These are phyloP conservation scores for Chloroceryle inda DNA, from an alignment of 2,797 vertebrate genomes.

Conservation along the genomic window DNA sequence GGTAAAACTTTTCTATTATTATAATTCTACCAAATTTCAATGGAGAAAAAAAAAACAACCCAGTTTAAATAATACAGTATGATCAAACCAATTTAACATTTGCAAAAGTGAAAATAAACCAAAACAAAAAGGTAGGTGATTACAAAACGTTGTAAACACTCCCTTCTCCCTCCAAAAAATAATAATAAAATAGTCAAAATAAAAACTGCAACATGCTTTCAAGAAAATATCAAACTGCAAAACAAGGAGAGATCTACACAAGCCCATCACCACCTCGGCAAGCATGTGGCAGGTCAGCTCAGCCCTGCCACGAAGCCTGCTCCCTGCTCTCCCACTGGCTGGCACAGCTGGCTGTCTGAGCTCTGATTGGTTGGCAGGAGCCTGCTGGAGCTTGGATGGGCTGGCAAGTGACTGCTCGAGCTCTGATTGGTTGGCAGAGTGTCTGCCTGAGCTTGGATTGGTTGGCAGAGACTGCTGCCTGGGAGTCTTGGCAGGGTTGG, in stretches of 20 bases:
- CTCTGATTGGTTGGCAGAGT: constrained; percentile 28
- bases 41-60: constrained; percentile 22
- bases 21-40: constrained; percentile 60
- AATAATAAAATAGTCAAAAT: constrained; percentile 59
- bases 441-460: background rate
- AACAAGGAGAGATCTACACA: constrained; percentile 58
- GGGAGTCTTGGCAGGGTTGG: constrained; percentile 28
- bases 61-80: constrained; percentile 76
- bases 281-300: background rate
- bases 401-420: background rate
- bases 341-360: constrained; percentile 19
- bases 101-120: constrained; percentile 75
- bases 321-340: constrained; percentile 2
- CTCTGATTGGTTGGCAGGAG: constrained; percentile 34
- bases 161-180: constrained; percentile 65
- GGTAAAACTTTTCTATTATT: constrained; percentile 68
- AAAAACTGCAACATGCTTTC: constrained; percentile 80
- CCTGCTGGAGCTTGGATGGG: constrained; percentile 34
- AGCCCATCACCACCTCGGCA: constrained; percentile 42
- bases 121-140: constrained; percentile 72
- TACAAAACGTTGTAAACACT: constrained; percentile 77
- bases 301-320: background rate
- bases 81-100: constrained; percentile 75
- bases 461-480: background rate
- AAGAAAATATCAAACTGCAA: constrained; percentile 74